phyloP scores from a whole-genome alignment of 2,113 vertebrate genomes.

The Seriola quinqueradiata region DNA sequence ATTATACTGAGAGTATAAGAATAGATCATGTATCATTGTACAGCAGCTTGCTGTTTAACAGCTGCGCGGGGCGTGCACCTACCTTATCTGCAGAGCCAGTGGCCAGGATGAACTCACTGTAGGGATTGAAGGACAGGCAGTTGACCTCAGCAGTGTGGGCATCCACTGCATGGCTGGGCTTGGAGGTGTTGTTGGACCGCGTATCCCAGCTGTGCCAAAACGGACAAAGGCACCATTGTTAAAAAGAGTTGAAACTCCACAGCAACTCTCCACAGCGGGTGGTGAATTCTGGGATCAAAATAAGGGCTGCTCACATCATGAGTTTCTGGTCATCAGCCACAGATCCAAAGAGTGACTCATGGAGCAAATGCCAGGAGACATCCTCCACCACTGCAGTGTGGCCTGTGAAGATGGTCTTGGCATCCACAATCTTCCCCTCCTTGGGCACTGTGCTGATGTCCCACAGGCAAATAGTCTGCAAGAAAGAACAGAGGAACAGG shows the following conservation, averaged over 20 bases:
- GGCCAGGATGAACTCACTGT: slow-evolving; percentile 97
- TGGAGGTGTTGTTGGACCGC: slow-evolving; percentile 97
- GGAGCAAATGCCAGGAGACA: slow-evolving; percentile 96
- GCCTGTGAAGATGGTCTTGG: slow-evolving; percentile 98
- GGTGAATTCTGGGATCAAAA: neutral
- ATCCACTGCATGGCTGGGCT: slow-evolving; percentile 97
- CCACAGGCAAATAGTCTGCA: slow-evolving; percentile 97
- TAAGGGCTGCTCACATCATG: slow-evolving; percentile 92
- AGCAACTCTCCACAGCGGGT: neutral
- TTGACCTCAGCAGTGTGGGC: slow-evolving; percentile 99
- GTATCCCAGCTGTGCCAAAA: slow-evolving; percentile 92
- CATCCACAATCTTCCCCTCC: slow-evolving; percentile 97
- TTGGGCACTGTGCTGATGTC: slow-evolving; percentile 98
- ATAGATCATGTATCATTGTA: neutral
- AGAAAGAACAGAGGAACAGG: slow-evolving; percentile 29
- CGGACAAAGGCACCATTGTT: slow-evolving; percentile 48
- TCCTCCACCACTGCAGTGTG: slow-evolving; percentile 98
- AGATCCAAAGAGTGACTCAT: slow-evolving; percentile 96
- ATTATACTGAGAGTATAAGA: neutral
- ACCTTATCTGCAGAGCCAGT: slow-evolving; percentile 98
- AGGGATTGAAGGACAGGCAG: slow-evolving; percentile 98
- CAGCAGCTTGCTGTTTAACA: too few relatives aligned
- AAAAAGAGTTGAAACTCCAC: slow-evolving; percentile 1
- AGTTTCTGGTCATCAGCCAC: slow-evolving; percentile 98
- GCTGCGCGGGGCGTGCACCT: neutral